Base-by-base conservation (phyloP, 2,888 invertebrate species). In the Meta bourneti region DNA sequence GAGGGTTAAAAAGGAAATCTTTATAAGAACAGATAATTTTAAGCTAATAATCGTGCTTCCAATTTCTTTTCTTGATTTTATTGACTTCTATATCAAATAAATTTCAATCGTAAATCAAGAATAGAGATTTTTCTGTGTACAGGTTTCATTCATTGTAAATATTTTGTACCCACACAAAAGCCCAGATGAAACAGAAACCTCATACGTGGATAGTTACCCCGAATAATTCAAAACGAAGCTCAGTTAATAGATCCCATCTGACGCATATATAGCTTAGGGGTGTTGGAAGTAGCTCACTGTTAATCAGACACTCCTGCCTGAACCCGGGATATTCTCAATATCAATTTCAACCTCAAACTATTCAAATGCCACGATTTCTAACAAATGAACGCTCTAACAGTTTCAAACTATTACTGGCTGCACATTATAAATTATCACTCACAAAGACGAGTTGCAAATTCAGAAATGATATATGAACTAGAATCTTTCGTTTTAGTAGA, bases 331-430 rank as follows among this genome's bases (percentile, higher is more conserved):
- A 52, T 79, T 89, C 81, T 74, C 88, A 81, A 89, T 89, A 89
- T 89, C 89, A 89, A 82, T 82, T 89, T 82, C 89, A 74, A 74
- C 77, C 89, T 86, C 78, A 71, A 77, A 89, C 89, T 70, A 77
- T 89, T 89, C 77, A 61, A 82, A 89, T 81, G 61, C 70, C 74
- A 48, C 70, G 81, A 81, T 75, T 82, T 89, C 75, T 82, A 82
- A 89, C 89, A 89, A 89, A 89, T 89, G 89, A 82, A 89, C 81
- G 77, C 82, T 61, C 89, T 81, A 82, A 89, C 89, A 82, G 82
- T 89, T 89, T 34, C 81, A 70, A 89, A 89, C 89, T 82, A 81
- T 89, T 89, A 89, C 75, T 61, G 69, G 16, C 77, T 82, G 89
- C 61, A 70, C 70, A 82, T 49, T 61, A 34, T 4, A 34, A 1